Conservation (phyloP, 2,888 invertebrate genomes). For the Anoncus sp. region DNA sequence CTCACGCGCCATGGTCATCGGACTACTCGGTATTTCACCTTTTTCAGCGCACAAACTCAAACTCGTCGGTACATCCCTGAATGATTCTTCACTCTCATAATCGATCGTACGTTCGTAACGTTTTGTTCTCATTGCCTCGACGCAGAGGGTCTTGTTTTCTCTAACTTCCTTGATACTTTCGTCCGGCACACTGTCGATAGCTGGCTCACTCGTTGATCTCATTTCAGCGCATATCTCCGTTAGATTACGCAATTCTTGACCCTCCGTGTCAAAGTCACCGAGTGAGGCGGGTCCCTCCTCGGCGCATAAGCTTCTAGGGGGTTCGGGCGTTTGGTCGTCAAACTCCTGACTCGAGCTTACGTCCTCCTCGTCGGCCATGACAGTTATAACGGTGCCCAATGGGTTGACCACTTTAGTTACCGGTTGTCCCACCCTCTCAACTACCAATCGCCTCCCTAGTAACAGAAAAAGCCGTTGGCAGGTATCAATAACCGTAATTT, state of each 20-base stretch:
- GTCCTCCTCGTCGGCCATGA: conserved; percentile 82
- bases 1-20: conserved; percentile 78
- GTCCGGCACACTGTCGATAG: conserved; percentile 79
- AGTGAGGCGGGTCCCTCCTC: conserved; percentile 80
- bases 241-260: conserved; percentile 76
- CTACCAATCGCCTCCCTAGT: conserved; percentile 87
- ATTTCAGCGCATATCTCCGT: conserved; percentile 82
- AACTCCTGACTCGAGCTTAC: conserved; percentile 77
- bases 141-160: conserved; percentile 76
- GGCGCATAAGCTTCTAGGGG: conserved; percentile 78
- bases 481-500: conserved; percentile 82
- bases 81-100: conserved; percentile 77
- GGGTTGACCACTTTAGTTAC: conserved; percentile 91
- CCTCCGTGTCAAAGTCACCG: conserved; percentile 76
- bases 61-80: conserved; percentile 78
- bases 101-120: conserved; percentile 72
- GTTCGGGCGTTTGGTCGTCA: conserved; percentile 72
- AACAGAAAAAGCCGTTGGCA: conserved; percentile 95
- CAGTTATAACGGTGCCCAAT: conserved; percentile 88
- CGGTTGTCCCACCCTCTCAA: conserved; percentile 83
- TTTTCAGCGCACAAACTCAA: conserved; percentile 79
- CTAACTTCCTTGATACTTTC: conserved; percentile 78
- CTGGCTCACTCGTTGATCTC: conserved; percentile 79
- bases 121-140: conserved; percentile 75
- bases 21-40: conserved; percentile 80